Conservation (phyloP, 2,797 vertebrate species). For the Pelochelys cantorii region DNA sequence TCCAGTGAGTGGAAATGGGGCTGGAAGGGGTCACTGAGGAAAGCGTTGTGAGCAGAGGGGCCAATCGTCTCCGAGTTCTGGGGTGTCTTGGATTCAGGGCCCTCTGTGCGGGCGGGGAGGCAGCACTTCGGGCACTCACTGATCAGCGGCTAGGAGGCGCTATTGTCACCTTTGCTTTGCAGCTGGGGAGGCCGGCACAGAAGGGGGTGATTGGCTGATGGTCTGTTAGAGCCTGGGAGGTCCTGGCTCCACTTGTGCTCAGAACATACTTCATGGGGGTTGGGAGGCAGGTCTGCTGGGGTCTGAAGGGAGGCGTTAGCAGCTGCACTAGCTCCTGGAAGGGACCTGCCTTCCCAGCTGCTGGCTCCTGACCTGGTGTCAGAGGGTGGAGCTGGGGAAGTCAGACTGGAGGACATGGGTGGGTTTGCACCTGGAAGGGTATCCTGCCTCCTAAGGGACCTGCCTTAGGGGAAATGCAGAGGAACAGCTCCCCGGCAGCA, state of each 20-base stretch:
- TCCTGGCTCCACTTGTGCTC: neutral
- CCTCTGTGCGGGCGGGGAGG: neutral
- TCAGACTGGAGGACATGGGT: neutral
- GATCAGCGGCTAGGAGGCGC: neutral
- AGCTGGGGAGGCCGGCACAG: neutral
- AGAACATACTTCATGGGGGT: neutral
- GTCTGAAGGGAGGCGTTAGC: neutral
- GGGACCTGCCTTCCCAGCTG: neutral
- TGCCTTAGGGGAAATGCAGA: neutral
- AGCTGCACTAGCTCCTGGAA: neutral
- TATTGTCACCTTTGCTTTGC: too few species aligned
- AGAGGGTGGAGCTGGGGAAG: neutral
- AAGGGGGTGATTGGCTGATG: neutral
- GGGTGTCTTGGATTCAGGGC: neutral
- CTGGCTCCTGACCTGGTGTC: neutral
- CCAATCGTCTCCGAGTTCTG: neutral
- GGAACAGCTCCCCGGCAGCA: neutral
- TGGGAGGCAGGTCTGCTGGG: neutral
- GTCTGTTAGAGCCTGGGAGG: neutral
- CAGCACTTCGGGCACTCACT: neutral
- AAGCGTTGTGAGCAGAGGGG: neutral
- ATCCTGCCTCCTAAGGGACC: neutral
- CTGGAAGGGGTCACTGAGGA: rapidly evolving
- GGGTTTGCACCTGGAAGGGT: neutral
- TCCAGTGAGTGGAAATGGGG: slow-evolving; percentile 86